Conservation (phyloP, 2,113 vertebrate species). For the Poicephalus gulielmi region DNA sequence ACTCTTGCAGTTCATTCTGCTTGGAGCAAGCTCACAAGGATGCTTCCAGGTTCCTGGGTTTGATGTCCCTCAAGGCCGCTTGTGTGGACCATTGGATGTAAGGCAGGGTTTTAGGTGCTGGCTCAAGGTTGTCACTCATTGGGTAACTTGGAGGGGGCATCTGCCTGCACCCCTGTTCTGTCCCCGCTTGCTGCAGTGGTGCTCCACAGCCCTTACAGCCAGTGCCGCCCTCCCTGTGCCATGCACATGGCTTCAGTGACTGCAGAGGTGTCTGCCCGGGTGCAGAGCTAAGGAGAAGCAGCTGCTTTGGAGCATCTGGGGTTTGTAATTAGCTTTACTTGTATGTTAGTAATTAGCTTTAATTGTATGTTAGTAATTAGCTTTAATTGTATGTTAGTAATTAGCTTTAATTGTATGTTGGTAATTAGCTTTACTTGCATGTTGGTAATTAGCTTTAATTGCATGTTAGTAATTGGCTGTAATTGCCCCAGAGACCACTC, state of each 20-base stretch:
- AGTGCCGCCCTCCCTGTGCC: no score
- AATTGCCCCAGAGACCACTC: background rate
- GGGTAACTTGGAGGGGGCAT: background rate
- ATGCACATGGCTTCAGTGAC: background rate
- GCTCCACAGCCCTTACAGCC: no score
- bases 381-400: no score
- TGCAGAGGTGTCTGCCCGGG: accelerated
- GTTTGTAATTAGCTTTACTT: background rate
- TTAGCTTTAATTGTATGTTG: background rate
- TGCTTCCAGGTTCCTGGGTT: background rate
- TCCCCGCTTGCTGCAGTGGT: background rate
- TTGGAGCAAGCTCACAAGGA: background rate
- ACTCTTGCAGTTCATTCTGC: no score
- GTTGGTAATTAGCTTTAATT: background rate
- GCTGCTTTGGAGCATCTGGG: background rate
- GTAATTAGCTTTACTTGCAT: background rate
- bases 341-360: no score
- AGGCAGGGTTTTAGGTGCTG: background rate
- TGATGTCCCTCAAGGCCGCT: background rate
- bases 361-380: background rate
- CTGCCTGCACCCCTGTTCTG: no score
- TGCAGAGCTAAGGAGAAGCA: accelerated
- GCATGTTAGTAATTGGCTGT: background rate
- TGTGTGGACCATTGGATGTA: accelerated
- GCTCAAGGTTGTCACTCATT: background rate